Evolutionary conservation across 2,888 invertebrate species (phyloP).

Genomic region (Abrostola tripartita): DNA sequence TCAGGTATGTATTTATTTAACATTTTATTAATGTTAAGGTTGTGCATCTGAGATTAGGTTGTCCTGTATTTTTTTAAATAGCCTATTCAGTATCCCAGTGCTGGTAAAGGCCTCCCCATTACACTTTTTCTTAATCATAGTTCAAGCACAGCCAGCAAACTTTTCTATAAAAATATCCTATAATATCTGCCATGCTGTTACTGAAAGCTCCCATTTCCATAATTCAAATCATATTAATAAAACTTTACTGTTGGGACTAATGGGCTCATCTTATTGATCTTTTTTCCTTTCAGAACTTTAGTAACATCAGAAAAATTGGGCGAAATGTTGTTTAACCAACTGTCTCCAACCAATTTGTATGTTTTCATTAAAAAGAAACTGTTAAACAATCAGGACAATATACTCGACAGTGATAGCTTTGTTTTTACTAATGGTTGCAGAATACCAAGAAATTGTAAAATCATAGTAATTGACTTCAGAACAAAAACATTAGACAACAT

Average conservation of each 20-base stretch:
- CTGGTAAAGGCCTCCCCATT: too few species aligned
- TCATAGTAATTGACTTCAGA: slow-evolving; percentile 77
- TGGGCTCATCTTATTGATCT: too few species aligned
- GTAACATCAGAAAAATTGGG: slow-evolving; percentile 82
- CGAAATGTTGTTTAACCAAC: slow-evolving; percentile 74
- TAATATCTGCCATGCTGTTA: too few species aligned
- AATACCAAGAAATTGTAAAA: slow-evolving; percentile 76
- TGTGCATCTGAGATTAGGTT: not conserved
- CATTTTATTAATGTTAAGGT: not conserved
- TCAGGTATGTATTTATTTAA: slow-evolving; percentile 67
- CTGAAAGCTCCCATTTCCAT: too few species aligned
- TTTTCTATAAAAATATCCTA: too few species aligned
- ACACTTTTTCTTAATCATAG: too few species aligned
- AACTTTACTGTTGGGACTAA: too few species aligned
- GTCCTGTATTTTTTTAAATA: too few species aligned
- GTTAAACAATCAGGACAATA: slow-evolving; percentile 57
- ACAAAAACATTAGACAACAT: slow-evolving; percentile 64
- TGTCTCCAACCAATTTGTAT: slow-evolving; percentile 84
- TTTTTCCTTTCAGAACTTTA: slow-evolving; percentile 76
- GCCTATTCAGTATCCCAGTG: too few species aligned
- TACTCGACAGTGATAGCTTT: slow-evolving; percentile 76
- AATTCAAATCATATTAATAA: too few species aligned
- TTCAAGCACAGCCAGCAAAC: too few species aligned
- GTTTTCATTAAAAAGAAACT: slow-evolving; percentile 82
- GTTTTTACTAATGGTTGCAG: slow-evolving; percentile 72